Conservation (phyloP, 2,888 invertebrate species). For the Nymphalis urticae region DNA sequence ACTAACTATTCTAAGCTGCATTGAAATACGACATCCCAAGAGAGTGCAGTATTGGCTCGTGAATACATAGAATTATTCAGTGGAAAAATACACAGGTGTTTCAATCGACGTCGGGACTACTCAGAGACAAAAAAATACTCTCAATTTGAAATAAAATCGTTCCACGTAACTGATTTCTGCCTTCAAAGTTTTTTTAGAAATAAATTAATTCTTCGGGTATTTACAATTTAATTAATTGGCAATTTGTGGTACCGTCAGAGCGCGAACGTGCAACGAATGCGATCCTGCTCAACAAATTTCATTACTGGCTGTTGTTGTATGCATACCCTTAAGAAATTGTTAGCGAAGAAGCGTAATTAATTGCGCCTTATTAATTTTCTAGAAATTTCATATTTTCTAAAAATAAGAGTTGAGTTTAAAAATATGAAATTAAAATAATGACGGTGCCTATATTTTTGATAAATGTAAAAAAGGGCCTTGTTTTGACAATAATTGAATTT, state of each 20-base stretch:
- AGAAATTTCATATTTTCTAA: neutral
- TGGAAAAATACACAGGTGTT: slow-evolving; percentile 33
- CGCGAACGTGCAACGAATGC: slow-evolving; percentile 73
- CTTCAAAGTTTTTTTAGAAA: slow-evolving; percentile 36
- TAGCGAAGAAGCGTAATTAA: slow-evolving; percentile 18
- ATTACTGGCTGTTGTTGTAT: slow-evolving; percentile 61
- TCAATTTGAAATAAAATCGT: neutral
- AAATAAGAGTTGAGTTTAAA: neutral
- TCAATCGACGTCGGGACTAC: slow-evolving; percentile 13
- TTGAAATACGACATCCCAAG: slow-evolving; percentile 22
- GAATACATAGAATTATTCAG: slow-evolving; percentile 27
- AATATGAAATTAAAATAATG: too few relatives aligned
- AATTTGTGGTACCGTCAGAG: slow-evolving; percentile 62
- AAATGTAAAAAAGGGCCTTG: too few relatives aligned
- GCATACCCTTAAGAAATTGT: slow-evolving; percentile 42
- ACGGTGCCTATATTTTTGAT: too few relatives aligned
- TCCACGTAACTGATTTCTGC: neutral
- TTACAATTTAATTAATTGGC: slow-evolving; percentile 74
- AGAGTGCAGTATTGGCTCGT: slow-evolving; percentile 25
- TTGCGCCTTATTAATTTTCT: neutral
- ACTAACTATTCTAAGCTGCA: slow-evolving; percentile 21
- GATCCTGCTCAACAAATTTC: slow-evolving; percentile 62
- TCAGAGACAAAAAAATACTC: slow-evolving; percentile 5
- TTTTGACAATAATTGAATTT: too few relatives aligned
- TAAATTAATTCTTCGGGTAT: slow-evolving; percentile 49